Conservation (phyloP, 2,113 vertebrate genomes). For the Phoenicopterus ruber region DNA sequence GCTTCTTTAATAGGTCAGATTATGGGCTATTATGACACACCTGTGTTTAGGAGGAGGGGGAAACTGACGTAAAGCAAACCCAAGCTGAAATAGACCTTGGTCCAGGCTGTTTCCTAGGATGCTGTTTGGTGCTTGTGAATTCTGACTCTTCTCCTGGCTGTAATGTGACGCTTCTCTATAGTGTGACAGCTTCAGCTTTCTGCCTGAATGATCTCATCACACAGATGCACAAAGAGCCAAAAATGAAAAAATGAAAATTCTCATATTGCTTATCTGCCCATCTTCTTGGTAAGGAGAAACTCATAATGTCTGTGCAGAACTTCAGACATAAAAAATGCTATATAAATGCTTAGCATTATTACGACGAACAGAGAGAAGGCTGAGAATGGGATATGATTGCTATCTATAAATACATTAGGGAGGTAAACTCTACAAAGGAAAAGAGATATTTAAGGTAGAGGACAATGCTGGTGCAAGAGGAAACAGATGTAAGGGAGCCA, state of each 20-base stretch:
- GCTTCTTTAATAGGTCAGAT: background rate
- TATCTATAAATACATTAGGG: conserved; percentile 6
- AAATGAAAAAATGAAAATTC: conserved; percentile 19
- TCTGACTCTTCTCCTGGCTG: background rate
- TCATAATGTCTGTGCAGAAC: conserved; percentile 12
- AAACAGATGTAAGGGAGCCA: background rate
- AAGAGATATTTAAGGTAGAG: background rate
- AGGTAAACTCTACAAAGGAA: background rate
- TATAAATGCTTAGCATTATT: conserved; percentile 17
- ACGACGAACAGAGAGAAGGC: background rate
- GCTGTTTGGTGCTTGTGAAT: background rate
- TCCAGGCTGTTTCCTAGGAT: background rate
- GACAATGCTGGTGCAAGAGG: background rate
- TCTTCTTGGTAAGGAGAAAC: conserved; percentile 26
- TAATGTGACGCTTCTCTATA: background rate
- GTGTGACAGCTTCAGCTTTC: conserved; percentile 39
- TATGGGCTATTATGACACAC: background rate
- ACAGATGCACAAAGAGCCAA: background rate
- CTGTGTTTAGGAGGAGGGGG: background rate
- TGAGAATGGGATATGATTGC: conserved; percentile 3
- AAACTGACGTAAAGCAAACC: background rate
- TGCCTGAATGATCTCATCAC: conserved; percentile 33
- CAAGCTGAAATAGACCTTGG: background rate
- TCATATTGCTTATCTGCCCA: conserved; percentile 21
- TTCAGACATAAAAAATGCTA: conserved; percentile 7